Base-by-base conservation (phyloP, 2,113 vertebrate species). In the Promerops cafer region DNA sequence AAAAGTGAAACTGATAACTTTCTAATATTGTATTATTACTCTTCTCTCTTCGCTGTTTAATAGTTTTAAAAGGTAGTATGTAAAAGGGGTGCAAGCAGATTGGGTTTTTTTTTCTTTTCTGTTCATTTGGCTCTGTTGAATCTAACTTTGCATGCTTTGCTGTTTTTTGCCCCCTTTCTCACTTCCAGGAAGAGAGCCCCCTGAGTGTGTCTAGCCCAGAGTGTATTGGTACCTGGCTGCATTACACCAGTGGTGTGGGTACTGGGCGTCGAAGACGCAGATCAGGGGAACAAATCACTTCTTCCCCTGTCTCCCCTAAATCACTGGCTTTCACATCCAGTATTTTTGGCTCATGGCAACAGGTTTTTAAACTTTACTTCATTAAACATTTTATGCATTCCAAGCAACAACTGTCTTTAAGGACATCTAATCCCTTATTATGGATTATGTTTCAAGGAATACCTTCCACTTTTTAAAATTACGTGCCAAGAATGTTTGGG, bases 311-410 rank as follows among this genome's bases (percentile, higher is more conserved):
- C 98, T 99, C 99, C 98, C 99, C 99, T 98, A 99, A 99, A 99
- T 99, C 99, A 98, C 98, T 99, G 98, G 99, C 99, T 98, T 99
- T 99, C 98, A 99, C 99, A 98, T 99, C 99, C 98, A 99, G 98
- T 99, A 99, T 99, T 99, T 99, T 99, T 99, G 99, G 98, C 98
- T 99, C 99, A 99, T 99, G 98, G 98, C 99, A 99, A 99, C 99
- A 99, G 99, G 99, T 99, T 99, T 99, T 98, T 99, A 99, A 98
- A 98, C 97, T 99, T 99, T 99, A 98, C 98, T 99, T 99, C 98
- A 98, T 99, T 99, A 98, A 98, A 98, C 98, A 96, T 98, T 98
- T 97, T 98, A 97, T 97, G 97, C 97, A 98, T 98, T 98, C 98
- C 98, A 97, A 98, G 98, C 98, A 98, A 97, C 96, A 97, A 94